Evolutionary conservation across 2,797 vertebrate genomes (phyloP).

Genomic region (Trachurus trachurus): DNA sequence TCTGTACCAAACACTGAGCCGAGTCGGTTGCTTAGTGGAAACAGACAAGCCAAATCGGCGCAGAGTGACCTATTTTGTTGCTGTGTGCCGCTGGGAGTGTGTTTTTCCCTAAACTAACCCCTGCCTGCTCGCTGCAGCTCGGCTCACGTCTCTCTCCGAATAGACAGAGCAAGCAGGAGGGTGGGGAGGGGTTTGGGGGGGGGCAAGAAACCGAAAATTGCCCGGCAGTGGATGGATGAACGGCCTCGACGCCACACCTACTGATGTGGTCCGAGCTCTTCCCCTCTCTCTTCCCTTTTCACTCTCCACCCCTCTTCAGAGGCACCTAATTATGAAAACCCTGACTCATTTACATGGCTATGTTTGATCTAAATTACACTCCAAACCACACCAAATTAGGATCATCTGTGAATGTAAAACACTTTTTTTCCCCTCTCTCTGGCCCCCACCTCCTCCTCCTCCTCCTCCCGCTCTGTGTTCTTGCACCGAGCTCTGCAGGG

Average conservation of each 20-base stretch:
- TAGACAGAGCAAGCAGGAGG: too few species aligned
- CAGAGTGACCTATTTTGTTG: conserved; percentile 97
- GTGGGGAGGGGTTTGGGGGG: neutral
- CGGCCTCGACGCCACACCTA: conserved; percentile 88
- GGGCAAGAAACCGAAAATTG: conserved; percentile 22
- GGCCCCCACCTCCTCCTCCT: neutral
- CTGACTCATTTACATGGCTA: conserved; percentile 99
- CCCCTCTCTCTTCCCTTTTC: conserved; percentile 69
- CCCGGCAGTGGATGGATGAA: conserved; percentile 52
- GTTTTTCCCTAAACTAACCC: conserved; percentile 65
- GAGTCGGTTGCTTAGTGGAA: conserved; percentile 90
- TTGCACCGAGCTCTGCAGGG: conserved; percentile 92
- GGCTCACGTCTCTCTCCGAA: neutral
- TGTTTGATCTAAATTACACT: conserved; percentile 99
- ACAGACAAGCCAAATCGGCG: conserved; percentile 94
- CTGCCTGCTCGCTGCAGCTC: conserved; percentile 35
- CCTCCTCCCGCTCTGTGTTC: conserved; percentile 83
- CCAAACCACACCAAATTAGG: conserved; percentile 99
- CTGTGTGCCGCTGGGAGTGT: conserved; percentile 91
- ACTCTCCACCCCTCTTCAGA: conserved; percentile 83
- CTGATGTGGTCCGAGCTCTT: conserved; percentile 94
- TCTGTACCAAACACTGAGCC: conserved; percentile 89
- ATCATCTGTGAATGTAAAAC: conserved; percentile 99
- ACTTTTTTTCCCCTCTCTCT: conserved; percentile 78
- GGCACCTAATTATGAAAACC: conserved; percentile 98